phyloP scores from a whole-genome alignment of 2,113 vertebrate species.

The Ploceus nigricollis region DNA sequence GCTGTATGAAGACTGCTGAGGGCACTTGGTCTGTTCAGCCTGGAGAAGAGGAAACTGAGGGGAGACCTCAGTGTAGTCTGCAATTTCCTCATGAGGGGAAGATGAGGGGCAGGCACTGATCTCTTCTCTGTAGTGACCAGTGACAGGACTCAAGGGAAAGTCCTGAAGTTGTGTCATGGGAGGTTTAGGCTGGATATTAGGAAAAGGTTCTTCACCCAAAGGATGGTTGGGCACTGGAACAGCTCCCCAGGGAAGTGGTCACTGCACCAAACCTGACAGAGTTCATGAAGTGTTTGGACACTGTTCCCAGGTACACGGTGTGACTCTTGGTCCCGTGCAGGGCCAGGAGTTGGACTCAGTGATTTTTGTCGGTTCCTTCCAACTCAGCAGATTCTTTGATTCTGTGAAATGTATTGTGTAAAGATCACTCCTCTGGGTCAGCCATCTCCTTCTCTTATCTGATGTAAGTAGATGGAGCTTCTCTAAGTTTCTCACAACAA shows the following conservation, averaged over 20 bases:
- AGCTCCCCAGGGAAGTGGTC: rapidly evolving
- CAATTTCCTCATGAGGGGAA: not conserved
- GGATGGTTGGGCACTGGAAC: rapidly evolving
- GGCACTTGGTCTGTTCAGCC: not conserved
- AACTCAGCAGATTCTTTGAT: not conserved
- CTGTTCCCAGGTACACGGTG: too few species aligned
- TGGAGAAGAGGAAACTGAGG: not conserved
- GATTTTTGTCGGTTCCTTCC: not conserved
- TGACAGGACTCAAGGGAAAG: not conserved
- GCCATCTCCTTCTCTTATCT: not conserved
- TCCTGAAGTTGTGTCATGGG: not conserved
- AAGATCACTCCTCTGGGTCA: not conserved
- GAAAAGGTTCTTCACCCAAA: not conserved
- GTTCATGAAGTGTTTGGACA: not conserved
- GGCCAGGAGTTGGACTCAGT: rapidly evolving
- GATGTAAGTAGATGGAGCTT: not conserved
- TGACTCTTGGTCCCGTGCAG: not conserved
- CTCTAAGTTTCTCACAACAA: not conserved
- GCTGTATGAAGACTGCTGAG: rapidly evolving
- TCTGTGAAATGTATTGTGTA: not conserved
- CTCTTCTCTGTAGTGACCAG: not conserved
- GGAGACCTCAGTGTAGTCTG: not conserved
- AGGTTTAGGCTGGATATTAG: not conserved
- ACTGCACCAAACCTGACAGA: not conserved
- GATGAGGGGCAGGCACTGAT: not conserved